phyloP scores from a whole-genome alignment of 2,113 vertebrate species.

The Bothrops jararaca region DNA sequence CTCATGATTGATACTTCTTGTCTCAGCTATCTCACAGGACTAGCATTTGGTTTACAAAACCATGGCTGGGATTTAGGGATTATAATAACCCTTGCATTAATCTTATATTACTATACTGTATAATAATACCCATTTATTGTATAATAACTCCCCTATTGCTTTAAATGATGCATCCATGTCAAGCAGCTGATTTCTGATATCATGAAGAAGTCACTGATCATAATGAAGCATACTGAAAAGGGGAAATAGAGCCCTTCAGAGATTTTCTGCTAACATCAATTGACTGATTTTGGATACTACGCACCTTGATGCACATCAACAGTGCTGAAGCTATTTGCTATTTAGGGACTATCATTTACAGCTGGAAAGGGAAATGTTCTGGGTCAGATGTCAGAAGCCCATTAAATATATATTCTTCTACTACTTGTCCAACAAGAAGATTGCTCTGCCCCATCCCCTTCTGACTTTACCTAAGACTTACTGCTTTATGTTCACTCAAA shows the following conservation, averaged over 20 bases:
- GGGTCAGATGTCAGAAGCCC: not conserved
- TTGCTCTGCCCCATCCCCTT: not conserved
- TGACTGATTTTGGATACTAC: not conserved
- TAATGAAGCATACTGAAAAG: not conserved
- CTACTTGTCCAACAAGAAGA: not conserved
- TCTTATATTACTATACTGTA: not conserved
- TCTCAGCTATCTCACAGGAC: not conserved
- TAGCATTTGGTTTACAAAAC: not conserved
- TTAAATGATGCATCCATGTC: not conserved
- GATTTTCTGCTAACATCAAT: not conserved
- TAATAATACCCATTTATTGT: not conserved
- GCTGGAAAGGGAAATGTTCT: not conserved
- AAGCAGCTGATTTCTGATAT: not conserved
- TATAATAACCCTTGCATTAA: not conserved
- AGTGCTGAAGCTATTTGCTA: not conserved
- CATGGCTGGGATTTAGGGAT: not conserved
- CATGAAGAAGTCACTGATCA: not conserved
- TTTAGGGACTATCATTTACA: not conserved
- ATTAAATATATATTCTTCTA: not conserved
- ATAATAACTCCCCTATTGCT: not conserved
- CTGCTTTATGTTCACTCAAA: not conserved
- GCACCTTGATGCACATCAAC: not conserved
- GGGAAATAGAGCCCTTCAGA: not conserved
- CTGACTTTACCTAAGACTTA: not conserved
- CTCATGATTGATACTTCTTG: not conserved